A percentile compares a stretch with the other conserved stretches of the same genome.
Conservation (phyloP, 1,140 invertebrate genomes). For the Pemphigus obesinymphae region DNA sequence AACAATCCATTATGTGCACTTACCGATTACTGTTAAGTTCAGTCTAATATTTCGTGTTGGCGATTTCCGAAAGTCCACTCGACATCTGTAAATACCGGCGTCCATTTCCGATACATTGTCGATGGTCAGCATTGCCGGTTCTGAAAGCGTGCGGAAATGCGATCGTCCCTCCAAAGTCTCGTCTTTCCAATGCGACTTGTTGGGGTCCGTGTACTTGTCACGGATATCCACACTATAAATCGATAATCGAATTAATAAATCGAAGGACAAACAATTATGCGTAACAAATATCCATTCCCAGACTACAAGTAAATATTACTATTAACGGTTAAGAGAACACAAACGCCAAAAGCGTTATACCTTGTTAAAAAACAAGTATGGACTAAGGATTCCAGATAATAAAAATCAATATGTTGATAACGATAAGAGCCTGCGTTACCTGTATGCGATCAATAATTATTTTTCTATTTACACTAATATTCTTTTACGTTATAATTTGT, state of each 20-base stretch:
- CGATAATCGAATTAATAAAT: not conserved
- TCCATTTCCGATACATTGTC: slow-evolving; percentile 62
- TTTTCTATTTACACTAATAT: no score
- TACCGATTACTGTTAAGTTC: slow-evolving; percentile 74
- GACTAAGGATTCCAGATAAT: no score
- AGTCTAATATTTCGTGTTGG: slow-evolving; percentile 75
- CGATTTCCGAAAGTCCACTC: slow-evolving; percentile 74
- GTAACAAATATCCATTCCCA: no score
- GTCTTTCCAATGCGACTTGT: slow-evolving; percentile 53
- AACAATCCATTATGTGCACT: no score
- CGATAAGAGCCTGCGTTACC: no score
- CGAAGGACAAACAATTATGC: not conserved
- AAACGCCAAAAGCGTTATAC: no score
- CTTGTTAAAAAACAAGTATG: no score
- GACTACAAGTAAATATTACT: no score
- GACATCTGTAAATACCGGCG: slow-evolving; percentile 69
- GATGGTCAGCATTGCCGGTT: slow-evolving; percentile 61
- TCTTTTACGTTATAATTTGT: no score
- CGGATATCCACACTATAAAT: slow-evolving; percentile 11
- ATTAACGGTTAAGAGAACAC: no score
- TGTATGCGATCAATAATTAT: no score
- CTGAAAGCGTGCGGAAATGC: slow-evolving; percentile 55
- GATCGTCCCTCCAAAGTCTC: slow-evolving; percentile 55
- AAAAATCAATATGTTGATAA: no score
- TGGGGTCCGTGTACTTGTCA: not conserved